A percentile compares a stretch with the other conserved stretches of the same genome.
Conservation (phyloP, 2,888 invertebrate species). For the Diarsia mendica region DNA sequence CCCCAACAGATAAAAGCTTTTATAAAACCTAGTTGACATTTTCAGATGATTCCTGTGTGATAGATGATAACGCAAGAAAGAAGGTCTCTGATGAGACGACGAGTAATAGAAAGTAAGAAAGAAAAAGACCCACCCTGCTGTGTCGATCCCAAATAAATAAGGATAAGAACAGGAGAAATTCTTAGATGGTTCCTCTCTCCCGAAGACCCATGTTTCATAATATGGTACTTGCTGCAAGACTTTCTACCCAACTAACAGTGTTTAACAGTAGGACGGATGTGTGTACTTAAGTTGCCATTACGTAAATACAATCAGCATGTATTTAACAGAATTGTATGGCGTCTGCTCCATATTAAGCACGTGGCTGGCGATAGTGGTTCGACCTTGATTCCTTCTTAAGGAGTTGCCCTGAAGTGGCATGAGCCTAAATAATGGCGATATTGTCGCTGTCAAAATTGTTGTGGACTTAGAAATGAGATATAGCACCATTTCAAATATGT, state of each 20-base stretch:
- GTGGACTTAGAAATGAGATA: slow-evolving; percentile 24
- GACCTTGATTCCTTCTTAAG: slow-evolving; percentile 66
- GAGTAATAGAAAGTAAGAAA: too few species aligned
- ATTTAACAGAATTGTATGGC: slow-evolving; percentile 51
- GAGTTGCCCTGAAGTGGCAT: slow-evolving; percentile 56
- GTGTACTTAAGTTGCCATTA: slow-evolving; percentile 16
- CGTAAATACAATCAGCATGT: slow-evolving; percentile 52
- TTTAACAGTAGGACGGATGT: background rate
- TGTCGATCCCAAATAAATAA: background rate
- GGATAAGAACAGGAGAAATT: background rate
- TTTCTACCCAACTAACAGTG: background rate
- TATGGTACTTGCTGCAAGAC: background rate
- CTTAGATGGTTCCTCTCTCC: background rate
- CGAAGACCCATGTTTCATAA: background rate
- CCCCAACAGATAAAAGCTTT: too few species aligned
- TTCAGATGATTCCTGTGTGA: too few species aligned
- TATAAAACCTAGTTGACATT: too few species aligned
- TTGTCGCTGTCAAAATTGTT: slow-evolving; percentile 51
- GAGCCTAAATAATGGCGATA: slow-evolving; percentile 57
- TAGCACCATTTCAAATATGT: slow-evolving; percentile 4
- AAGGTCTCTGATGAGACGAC: too few species aligned
- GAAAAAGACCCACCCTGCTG: too few species aligned
- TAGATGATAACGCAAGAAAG: too few species aligned
- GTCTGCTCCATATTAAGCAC: slow-evolving; percentile 59
- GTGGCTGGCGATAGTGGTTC: slow-evolving; percentile 58